A percentile compares a stretch with the other conserved stretches of the same genome.
Evolutionary conservation across 2,113 vertebrate genomes (phyloP).

Genomic region (Pavo muticus): DNA sequence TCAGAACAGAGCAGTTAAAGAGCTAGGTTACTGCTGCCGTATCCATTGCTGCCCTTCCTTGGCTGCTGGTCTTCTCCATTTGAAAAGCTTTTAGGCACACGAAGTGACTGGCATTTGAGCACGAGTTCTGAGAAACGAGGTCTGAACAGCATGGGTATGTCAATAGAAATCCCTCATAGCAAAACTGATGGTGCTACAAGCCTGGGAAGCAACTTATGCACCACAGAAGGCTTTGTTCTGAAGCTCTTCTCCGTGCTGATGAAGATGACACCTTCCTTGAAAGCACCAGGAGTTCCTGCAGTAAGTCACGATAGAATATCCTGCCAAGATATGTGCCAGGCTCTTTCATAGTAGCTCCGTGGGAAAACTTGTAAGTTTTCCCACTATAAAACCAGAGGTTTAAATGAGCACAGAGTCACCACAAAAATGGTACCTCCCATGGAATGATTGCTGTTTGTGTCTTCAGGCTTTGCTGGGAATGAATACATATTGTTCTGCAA

Average conservation of each 20-base stretch:
- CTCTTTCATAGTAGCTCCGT: neutral
- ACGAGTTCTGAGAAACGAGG: neutral
- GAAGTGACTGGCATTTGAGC: neutral
- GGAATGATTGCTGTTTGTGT: neutral
- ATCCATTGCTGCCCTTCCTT: neutral
- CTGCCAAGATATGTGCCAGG: neutral
- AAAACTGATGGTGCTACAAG: neutral
- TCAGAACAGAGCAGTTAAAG: neutral
- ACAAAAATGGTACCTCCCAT: neutral
- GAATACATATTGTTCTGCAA: rapidly evolving
- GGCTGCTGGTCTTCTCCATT: neutral
- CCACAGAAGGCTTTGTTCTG: neutral
- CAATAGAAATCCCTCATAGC: neutral
- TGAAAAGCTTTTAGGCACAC: neutral
- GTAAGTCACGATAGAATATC: neutral
- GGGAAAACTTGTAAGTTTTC: neutral
- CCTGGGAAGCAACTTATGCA: neutral
- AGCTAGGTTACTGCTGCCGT: neutral
- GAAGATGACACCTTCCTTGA: neutral
- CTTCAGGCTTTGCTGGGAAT: neutral
- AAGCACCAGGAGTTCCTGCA: neutral
- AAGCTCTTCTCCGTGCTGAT: neutral
- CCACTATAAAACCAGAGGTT: neutral
- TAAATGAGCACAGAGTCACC: neutral
- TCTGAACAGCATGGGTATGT: rapidly evolving